Evolutionary conservation across 2,888 invertebrate species (phyloP), one percentile per base, ranked within the genome.

Genomic region (Drosophila testacea): DNA sequence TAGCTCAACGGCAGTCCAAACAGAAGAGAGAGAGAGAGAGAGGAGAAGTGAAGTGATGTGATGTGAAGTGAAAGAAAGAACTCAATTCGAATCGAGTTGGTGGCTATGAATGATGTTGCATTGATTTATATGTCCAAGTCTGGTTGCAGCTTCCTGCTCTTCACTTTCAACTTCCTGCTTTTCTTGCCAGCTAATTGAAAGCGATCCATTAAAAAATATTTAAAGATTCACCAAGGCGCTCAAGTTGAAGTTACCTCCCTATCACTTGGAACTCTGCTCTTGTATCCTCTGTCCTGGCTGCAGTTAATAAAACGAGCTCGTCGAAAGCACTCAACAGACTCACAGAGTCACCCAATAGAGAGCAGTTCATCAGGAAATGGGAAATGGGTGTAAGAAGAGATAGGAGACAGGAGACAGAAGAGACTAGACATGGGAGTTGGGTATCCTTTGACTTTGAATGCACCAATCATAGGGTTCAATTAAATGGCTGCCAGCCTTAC

Each of bases 181-280:
- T 32, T 50, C 42, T 46, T 27, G 38, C 22, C 54, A n/a, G 48
- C 54, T 74, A 73, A 74, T 74, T 74, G 68, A 73, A 74, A 61
- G 54, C 57, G 73, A 73, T 68, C 64, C 69, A 73, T 74, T 74
- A 65, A 62, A 65, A 61, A 69, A 50, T 54, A 70, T 69, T 65
- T 59, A 65, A 69, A 52, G 65, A 66, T 66, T 61, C 57, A 59
- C 28, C 52, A 50, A 44, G 48, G 32, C 64, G 50, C 16, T 46
- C 38, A 41, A 64, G 39, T 51, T 59, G 39, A 46, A 55, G 38
- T 10, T 30, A 10, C 32, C 7, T 30, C 6, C 28, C 6, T 32
- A 11, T 41, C 7, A 4, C 34, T 13, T 13, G n/a, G 1, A 22
- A 22, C 4, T n/a, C 13, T 6, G 4, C n/a, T 32, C 32, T 16